Evolutionary conservation across 1,140 invertebrate species (phyloP).

Genomic region (Drosophila leontia): DNA sequence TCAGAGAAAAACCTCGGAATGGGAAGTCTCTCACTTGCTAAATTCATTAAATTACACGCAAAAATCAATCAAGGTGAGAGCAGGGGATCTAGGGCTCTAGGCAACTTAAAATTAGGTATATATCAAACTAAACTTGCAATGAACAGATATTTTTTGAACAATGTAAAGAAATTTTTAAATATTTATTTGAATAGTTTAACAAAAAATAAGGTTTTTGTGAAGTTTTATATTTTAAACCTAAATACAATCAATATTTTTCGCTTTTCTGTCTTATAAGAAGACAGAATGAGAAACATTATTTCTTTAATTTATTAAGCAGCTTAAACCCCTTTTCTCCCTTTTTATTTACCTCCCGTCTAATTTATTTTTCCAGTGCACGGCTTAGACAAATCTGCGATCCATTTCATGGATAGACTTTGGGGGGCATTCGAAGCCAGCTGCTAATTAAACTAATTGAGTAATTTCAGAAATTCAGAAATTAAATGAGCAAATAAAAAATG

Average conservation of each 20-base stretch:
- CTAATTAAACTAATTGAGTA: constrained; percentile 84
- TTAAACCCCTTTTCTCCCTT: neutral
- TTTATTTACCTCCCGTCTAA: neutral
- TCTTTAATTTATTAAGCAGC: too few relatives aligned
- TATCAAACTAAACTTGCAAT: neutral
- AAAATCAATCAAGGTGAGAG: constrained; percentile 52
- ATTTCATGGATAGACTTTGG: constrained; percentile 60
- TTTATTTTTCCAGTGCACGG: constrained; percentile 23
- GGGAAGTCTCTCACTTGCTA: neutral
- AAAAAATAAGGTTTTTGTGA: too few relatives aligned
- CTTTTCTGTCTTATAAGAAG: too few relatives aligned
- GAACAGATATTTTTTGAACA: neutral
- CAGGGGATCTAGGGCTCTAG: neutral
- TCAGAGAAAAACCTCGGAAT: neutral
- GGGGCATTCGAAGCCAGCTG: constrained; percentile 62
- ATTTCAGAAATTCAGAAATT: constrained; percentile 76
- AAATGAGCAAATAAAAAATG: constrained; percentile 75
- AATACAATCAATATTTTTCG: neutral
- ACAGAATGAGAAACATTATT: neutral
- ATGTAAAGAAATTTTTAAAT: too few relatives aligned
- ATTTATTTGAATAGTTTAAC: too few relatives aligned
- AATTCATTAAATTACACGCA: constrained; percentile 15
- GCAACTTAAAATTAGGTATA: neutral
- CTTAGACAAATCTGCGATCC: constrained; percentile 52
- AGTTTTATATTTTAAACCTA: neutral